Base-by-base conservation (phyloP, 2,888 invertebrate species). In the Omphaloscelis lunosa region DNA sequence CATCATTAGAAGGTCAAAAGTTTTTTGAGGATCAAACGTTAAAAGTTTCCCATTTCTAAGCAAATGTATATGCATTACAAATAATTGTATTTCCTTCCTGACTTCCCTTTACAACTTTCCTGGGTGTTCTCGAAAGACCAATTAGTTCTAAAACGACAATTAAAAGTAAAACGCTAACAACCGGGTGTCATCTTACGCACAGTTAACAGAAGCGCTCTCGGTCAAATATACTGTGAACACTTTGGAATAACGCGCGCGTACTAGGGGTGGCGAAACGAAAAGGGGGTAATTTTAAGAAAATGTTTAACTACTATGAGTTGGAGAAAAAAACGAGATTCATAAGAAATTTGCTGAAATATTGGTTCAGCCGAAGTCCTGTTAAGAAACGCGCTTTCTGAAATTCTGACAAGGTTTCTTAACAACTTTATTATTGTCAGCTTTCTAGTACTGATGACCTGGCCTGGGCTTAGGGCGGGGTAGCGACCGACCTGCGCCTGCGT, bases 161-260 rank as follows among this genome's bases (percentile, higher is more conserved):
- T 84, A 83, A 75, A 81, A 76, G 63, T 77, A 62, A 78, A 85
- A 65, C 34, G 41, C 65, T 9, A 45, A 71, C 78, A 68, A 61
- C 34, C 6, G 23, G 62, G 85, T 67, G 72, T 79, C 86, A 15
- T 45, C 76, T 75, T 80, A 72, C 81, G 20, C 65, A 61, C 29
- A 59, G 53, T 79, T 70, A 63, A 62, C 58, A 61, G 39, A 61
- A 62, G 75, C 53, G 51, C 83, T 68, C 87, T 80, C 79, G 41
- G 69, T 78, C 80, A 82, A 77, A 88, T 73, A 61, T 77, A 80
- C 74, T 82, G 75, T 84, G 84, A 89, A 84, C 80, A 80, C 63
- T 48, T 5, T 11, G 20, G 58, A 63, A 72, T 59, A 70, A 27
- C 62, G 56, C 67, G 69, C 66, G 29, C 34, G 58, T 2, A 34